Evolutionary conservation across 2,113 vertebrate species (phyloP).

Genomic region (Cottus gobio): DNA sequence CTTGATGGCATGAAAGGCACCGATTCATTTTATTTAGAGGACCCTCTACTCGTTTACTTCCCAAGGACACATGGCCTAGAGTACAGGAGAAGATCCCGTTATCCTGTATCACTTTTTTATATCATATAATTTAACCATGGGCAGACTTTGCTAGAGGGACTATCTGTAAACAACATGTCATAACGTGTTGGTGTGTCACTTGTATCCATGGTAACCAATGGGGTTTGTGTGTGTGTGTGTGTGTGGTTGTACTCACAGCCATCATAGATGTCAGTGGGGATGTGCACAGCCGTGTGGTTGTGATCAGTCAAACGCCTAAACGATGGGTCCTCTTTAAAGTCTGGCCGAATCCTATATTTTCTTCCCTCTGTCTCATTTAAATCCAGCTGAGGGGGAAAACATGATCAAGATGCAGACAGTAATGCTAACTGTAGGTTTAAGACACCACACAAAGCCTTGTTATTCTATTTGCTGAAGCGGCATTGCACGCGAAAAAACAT

Average conservation of each 20-base stretch:
- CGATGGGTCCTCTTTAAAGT: slow-evolving; percentile 91
- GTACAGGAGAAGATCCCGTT: slow-evolving; percentile 23
- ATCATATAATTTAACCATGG: slow-evolving; percentile 43
- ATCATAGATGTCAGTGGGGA: slow-evolving; percentile 98
- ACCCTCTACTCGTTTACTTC: slow-evolving; percentile 14
- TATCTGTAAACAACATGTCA: slow-evolving; percentile 61
- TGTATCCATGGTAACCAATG: slow-evolving; percentile 67
- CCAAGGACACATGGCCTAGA: slow-evolving; percentile 31
- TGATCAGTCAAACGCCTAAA: slow-evolving; percentile 92
- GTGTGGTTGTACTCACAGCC: slow-evolving; percentile 90
- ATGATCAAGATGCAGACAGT: slow-evolving; percentile 24
- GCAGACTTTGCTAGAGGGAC: slow-evolving; percentile 51
- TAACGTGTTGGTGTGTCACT: slow-evolving; percentile 55
- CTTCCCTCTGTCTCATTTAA: slow-evolving; percentile 92
- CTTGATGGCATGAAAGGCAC: slow-evolving; percentile 4
- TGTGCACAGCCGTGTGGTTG: slow-evolving; percentile 96
- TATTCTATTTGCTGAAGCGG: slow-evolving; percentile 35
- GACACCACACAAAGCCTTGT: slow-evolving; percentile 11
- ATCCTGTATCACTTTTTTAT: slow-evolving; percentile 20
- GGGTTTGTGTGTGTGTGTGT: background rate
- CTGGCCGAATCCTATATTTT: slow-evolving; percentile 89
- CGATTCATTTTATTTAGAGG: slow-evolving; percentile 1
- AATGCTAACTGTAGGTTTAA: slow-evolving; percentile 12
- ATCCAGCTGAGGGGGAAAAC: slow-evolving; percentile 84
- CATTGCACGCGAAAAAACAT: background rate